Conservation (phyloP, 2,888 invertebrate genomes). For the Megaustenia siamemsis region DNA sequence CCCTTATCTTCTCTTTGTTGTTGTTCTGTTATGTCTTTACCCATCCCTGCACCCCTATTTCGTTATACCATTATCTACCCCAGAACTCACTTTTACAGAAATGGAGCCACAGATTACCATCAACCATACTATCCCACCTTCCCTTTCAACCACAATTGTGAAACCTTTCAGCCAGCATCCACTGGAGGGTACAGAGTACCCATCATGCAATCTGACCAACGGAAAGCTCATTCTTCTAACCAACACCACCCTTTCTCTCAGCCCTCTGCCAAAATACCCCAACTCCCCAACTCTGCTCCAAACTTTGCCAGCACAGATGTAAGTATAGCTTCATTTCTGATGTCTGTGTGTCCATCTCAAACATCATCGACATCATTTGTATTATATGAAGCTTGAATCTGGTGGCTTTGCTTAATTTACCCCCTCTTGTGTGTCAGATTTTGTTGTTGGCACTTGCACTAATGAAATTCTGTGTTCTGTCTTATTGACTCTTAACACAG, state of each 20-base stretch:
- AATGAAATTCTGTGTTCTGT: too few species aligned
- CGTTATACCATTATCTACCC: neutral
- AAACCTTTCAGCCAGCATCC: slow-evolving; percentile 15
- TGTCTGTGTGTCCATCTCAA: neutral
- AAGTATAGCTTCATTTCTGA: slow-evolving; percentile 26
- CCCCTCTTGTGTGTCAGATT: too few species aligned
- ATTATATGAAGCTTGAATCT: too few species aligned
- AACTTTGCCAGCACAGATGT: slow-evolving; percentile 41
- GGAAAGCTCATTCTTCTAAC: slow-evolving; percentile 20
- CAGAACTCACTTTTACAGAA: slow-evolving; percentile 38
- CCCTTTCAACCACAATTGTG: slow-evolving; percentile 28
- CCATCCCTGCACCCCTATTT: too few species aligned
- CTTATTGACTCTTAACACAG: too few species aligned
- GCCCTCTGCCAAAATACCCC: neutral
- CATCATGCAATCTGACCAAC: slow-evolving; percentile 35
- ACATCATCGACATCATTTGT: too few species aligned
- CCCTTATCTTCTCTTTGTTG: neutral
- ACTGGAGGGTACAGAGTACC: slow-evolving; percentile 35
- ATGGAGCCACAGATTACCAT: slow-evolving; percentile 53
- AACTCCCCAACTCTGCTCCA: slow-evolving; percentile 26
- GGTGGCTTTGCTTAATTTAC: too few species aligned
- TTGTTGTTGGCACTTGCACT: too few species aligned
- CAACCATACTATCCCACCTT: slow-evolving; percentile 53
- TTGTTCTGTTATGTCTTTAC: neutral
- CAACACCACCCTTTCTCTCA: slow-evolving; percentile 21